Percentiles rank a stretch among this genome's conserved stretches.
Evolutionary conservation across 2,113 vertebrate genomes (phyloP).

Genomic region (Tragelaphus imberbis): DNA sequence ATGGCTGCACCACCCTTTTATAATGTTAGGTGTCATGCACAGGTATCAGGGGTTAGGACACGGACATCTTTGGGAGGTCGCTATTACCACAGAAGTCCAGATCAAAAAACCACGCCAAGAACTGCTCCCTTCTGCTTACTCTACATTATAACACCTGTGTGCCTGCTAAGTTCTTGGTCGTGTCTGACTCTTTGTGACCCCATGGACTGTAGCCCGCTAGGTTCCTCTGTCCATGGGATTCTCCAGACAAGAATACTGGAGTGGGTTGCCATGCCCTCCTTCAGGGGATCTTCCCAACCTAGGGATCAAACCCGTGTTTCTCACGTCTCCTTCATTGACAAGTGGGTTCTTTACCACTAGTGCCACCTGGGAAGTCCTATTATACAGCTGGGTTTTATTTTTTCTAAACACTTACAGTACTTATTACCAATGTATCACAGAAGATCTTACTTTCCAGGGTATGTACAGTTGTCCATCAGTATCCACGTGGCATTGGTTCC

Average conservation of each 20-base stretch:
- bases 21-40: not conserved
- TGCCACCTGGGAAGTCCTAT: not conserved
- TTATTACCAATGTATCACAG: not conserved
- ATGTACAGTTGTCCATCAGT: not conserved
- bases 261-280: not conserved
- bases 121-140: not conserved
- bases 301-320: not conserved
- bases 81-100: not conserved
- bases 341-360: not conserved
- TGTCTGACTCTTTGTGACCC: not conserved
- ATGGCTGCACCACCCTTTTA: not conserved
- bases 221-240: not conserved
- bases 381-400: not conserved
- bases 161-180: not conserved
- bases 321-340: not conserved
- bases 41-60: not conserved
- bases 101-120: not conserved
- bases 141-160: not conserved
- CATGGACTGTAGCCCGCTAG: not conserved
- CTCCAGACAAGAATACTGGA: not conserved
- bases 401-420: not conserved
- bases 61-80: no score
- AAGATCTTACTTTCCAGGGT: not conserved
- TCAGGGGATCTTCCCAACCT: not conserved
- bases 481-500: accelerated